Evolutionary conservation across 2,797 vertebrate genomes (phyloP), one percentile per base, ranked within the genome.

Genomic region (Coccyzus lansbergi): DNA sequence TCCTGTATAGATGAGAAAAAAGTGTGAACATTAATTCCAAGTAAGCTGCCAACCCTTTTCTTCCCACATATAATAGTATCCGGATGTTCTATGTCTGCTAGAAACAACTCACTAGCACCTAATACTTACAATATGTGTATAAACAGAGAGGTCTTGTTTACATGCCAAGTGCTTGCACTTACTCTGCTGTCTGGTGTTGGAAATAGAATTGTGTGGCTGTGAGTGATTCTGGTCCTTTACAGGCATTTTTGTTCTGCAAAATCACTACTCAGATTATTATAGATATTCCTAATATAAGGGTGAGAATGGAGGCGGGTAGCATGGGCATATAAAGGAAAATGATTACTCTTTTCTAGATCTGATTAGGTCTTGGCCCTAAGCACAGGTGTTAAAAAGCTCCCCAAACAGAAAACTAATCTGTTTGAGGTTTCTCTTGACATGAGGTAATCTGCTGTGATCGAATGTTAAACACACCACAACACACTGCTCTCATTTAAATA

Each of bases 91-190:
- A 67, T 29, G 5, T 91, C 90, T 86, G 62, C 83, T 95, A 68
- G 94, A 87, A 95, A 88, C 87, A 88, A 25, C 84, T 97, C 95
- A 88, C 87, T 88, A 86, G 65, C 95, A 95, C 94, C 93, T 95
- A 94, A 94, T 97, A 88, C 93, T 93, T 95, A 92, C 60, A 93
- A 74, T 85, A 80, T 93, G 92, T 95, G 79, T 91, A 91, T 96
- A 97, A 96, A 97, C 96, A 97, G 58, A 95, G 84, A 56, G 55
- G 26, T 86, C 92, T 95, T 96, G 93, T 96, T 95, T 96, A 96
- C 89, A 87, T 94, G 95, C 87, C 91, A 89, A 90, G 89, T 92
- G 79, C 65, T 84, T 96, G 59, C 89, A 83, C 65, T 95, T 81
- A 67, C 83, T 74, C 87, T 92, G 65, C 87, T 91, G 71, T 79